Percentiles rank a stretch among this genome's conserved stretches.
phyloP scores from a whole-genome alignment of 2,797 vertebrate species.

The Pyrocephalus nanus region DNA sequence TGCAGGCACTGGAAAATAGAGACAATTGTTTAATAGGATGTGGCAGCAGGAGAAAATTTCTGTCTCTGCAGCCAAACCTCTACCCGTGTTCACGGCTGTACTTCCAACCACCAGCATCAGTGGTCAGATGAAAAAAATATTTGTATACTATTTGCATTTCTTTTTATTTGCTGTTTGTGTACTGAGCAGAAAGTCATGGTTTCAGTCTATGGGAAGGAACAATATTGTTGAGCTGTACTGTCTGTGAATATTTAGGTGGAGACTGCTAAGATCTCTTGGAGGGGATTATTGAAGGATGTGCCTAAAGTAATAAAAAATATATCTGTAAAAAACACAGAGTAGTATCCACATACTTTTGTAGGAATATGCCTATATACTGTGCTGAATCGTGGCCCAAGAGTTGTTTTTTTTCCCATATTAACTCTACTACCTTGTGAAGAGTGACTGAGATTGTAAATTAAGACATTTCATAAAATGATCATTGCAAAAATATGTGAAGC shows the following conservation, averaged over 20 bases:
- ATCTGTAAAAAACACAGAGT: neutral
- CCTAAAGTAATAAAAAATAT: neutral
- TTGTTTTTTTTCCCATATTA: neutral
- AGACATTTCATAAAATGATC: conserved; percentile 7
- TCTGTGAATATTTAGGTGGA: neutral
- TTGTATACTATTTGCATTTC: neutral
- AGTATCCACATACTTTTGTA: neutral
- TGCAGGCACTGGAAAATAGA: neutral
- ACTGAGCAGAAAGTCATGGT: neutral
- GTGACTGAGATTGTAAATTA: neutral
- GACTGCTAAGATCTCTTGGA: neutral
- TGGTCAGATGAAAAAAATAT: neutral
- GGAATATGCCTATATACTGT: neutral
- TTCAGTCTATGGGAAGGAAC: neutral
- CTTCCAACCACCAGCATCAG: neutral
- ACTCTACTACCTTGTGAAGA: neutral
- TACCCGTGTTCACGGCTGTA: fast-evolving
- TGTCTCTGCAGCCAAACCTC: neutral
- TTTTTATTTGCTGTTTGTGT: neutral
- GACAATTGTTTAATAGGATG: neutral
- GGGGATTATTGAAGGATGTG: neutral
- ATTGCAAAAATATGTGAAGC: neutral
- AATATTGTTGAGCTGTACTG: neutral
- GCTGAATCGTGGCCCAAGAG: neutral
- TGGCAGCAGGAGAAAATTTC: neutral